Evolutionary conservation across 2,888 invertebrate genomes (phyloP).

Genomic region (Bombyx huttoni): DNA sequence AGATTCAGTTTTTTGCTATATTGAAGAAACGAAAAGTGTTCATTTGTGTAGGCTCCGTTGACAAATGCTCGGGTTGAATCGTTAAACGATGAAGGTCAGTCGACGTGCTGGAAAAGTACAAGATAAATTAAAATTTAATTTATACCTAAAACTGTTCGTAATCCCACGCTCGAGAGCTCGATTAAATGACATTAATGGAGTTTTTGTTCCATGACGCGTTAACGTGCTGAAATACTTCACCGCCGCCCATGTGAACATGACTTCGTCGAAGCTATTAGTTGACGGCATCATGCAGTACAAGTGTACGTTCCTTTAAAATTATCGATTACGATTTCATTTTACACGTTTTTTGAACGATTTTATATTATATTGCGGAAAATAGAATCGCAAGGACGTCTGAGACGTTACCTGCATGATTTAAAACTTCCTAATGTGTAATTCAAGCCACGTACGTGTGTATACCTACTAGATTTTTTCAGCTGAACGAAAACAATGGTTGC

Average conservation of each 20-base stretch:
- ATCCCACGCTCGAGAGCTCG: conserved; percentile 57
- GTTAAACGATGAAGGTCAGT: conserved; percentile 46
- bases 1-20: background rate
- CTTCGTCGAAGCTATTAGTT: too few relatives aligned
- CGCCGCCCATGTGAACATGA: too few relatives aligned
- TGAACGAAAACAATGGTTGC: conserved; percentile 13
- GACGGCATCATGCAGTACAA: too few relatives aligned
- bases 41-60: conserved; percentile 29
- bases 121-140: conserved; percentile 50
- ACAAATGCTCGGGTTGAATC: conserved; percentile 39
- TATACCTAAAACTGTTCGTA: conserved; percentile 51
- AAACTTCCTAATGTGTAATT: conserved; percentile 20
- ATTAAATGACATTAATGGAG: conserved; percentile 50
- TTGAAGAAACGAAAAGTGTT: conserved; percentile 11
- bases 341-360: background rate
- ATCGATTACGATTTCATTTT: background rate
- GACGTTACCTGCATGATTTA: conserved; percentile 24
- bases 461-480: conserved; percentile 10
- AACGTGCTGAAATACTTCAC: background rate
- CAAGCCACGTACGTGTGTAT: conserved; percentile 18
- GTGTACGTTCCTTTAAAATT: too few relatives aligned
- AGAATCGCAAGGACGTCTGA: conserved; percentile 28
- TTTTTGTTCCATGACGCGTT: conserved; percentile 28
- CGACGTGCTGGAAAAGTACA: conserved; percentile 47
- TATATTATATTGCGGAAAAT: conserved; percentile 22